Conservation (phyloP, 2,888 invertebrate genomes). For the Meloe dianella region DNA sequence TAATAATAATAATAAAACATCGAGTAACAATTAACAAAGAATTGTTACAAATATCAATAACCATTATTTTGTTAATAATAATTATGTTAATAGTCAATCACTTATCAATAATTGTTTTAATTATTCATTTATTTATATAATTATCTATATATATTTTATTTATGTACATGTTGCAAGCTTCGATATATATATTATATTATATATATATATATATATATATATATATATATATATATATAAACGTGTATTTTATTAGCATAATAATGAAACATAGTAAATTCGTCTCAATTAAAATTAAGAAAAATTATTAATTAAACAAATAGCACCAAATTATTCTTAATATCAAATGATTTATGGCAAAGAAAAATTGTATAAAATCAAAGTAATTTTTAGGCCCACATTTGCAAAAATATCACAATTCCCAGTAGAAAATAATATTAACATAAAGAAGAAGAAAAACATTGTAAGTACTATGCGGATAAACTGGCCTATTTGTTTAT, state of each 20-base stretch:
- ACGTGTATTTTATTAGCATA: background rate
- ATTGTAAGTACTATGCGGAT: background rate
- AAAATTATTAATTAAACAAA: slow-evolving; percentile 29
- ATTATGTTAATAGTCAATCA: background rate
- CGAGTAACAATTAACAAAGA: slow-evolving; percentile 29
- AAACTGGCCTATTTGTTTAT: slow-evolving; percentile 9
- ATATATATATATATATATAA: too few relatives aligned
- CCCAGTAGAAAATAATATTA: background rate
- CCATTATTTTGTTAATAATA: slow-evolving; percentile 19
- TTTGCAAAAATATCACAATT: slow-evolving; percentile 12
- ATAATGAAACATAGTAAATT: too few relatives aligned
- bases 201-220: too few relatives aligned
- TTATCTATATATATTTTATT: slow-evolving; percentile 15
- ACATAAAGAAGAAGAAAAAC: background rate
- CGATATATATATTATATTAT: background rate
- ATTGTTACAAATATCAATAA: slow-evolving; percentile 30
- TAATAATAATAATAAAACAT: slow-evolving; percentile 21
- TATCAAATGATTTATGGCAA: slow-evolving; percentile 8
- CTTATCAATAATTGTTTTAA: background rate
- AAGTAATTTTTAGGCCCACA: background rate
- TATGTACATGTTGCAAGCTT: slow-evolving; percentile 31
- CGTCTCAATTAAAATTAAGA: slow-evolving; percentile 10
- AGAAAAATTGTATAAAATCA: slow-evolving; percentile 13
- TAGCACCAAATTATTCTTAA: slow-evolving; percentile 18
- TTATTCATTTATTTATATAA: background rate